Evolutionary conservation across 2,797 vertebrate genomes (phyloP).

Genomic region (Erethizon dorsatum): DNA sequence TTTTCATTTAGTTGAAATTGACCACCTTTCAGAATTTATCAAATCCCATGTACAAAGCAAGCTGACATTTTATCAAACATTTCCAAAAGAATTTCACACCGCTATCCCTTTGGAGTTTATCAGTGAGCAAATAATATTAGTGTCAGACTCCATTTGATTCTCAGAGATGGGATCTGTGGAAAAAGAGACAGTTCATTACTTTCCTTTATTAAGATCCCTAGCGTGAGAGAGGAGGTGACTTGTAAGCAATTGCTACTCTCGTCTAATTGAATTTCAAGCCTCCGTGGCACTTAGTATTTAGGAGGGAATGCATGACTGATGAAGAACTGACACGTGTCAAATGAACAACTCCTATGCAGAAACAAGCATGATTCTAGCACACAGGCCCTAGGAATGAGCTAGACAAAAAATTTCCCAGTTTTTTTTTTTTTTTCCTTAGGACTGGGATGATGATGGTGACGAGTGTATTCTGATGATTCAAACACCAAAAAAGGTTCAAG

Average conservation of each 20-base stretch:
- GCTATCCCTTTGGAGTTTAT: background rate
- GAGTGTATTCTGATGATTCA: background rate
- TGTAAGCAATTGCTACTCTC: background rate
- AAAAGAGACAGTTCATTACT: background rate
- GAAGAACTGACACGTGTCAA: background rate
- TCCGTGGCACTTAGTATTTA: background rate
- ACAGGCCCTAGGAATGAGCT: background rate
- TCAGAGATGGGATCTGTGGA: constrained; percentile 29
- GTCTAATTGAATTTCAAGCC: constrained; percentile 25
- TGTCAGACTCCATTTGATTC: constrained; percentile 26
- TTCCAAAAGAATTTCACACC: constrained; percentile 41
- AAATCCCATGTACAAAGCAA: background rate
- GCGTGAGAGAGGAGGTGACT: background rate
- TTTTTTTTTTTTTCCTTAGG: background rate
- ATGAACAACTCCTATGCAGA: background rate
- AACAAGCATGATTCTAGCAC: background rate
- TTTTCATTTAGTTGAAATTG: background rate
- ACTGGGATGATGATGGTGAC: background rate
- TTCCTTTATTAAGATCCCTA: constrained; percentile 55
- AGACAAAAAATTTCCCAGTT: background rate
- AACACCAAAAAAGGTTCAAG: background rate
- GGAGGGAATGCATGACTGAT: background rate
- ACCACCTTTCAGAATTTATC: background rate
- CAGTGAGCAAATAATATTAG: constrained; percentile 10
- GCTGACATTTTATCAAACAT: constrained; percentile 31